A percentile compares a stretch with the other conserved stretches of the same genome.
phyloP scores from a whole-genome alignment of 2,888 invertebrate genomes.

The Himalopsyche tibetana region DNA sequence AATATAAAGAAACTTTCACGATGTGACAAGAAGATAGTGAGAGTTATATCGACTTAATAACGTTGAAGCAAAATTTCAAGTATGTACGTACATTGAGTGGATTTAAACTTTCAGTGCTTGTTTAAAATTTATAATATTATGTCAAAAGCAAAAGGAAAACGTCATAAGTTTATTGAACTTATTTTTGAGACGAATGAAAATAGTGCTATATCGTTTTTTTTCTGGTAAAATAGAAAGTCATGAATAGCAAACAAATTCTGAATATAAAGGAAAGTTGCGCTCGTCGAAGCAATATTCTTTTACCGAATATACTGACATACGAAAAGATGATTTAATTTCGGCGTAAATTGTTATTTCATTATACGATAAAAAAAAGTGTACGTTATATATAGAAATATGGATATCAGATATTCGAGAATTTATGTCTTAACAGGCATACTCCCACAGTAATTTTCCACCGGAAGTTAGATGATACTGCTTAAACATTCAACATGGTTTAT shows the following conservation, averaged over 20 bases:
- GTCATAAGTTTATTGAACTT: slow-evolving; percentile 1
- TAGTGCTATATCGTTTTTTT: background rate
- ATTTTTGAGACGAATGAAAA: background rate
- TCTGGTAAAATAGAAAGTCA: slow-evolving; percentile 22
- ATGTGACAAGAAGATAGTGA: background rate
- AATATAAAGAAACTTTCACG: background rate
- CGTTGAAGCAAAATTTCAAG: background rate
- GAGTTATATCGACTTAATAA: background rate
- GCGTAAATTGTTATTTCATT: background rate
- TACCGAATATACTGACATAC: background rate
- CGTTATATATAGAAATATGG: too few relatives aligned
- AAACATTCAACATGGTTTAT: too few relatives aligned
- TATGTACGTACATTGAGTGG: background rate
- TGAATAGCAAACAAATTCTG: background rate
- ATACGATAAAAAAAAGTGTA: too few relatives aligned
- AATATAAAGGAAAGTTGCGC: background rate
- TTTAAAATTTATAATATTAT: slow-evolving; percentile 11
- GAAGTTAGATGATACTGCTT: too few relatives aligned
- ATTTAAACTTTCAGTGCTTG: background rate
- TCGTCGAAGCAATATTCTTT: background rate
- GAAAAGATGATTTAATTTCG: background rate
- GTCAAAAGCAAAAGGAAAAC: slow-evolving; percentile 34
- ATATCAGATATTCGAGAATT: too few relatives aligned
- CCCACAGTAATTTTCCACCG: too few relatives aligned
- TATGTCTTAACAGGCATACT: too few relatives aligned